phyloP scores from a whole-genome alignment of 2,797 vertebrate species.

The Darevskia nairensis region DNA sequence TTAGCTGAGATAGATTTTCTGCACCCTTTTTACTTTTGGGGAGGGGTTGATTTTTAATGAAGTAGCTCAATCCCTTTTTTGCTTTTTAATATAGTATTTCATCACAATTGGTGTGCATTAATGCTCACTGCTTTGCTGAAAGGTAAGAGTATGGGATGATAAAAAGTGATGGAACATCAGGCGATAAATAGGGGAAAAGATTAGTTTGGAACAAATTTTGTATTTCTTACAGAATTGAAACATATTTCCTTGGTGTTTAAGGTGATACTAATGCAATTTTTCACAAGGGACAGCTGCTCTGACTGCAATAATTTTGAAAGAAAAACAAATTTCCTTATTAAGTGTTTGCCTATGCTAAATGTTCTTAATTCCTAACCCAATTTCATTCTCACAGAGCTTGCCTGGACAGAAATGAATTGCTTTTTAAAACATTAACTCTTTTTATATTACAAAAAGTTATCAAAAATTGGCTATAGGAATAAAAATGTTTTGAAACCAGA shows the following conservation, averaged over 20 bases:
- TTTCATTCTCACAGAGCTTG: constrained; percentile 8
- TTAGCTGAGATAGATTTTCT: constrained; percentile 5
- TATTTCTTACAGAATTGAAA: constrained; percentile 38
- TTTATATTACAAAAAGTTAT: constrained; percentile 26
- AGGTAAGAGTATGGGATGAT: constrained; percentile 30
- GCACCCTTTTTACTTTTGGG: not conserved
- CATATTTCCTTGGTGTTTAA: not conserved
- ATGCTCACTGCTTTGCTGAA: constrained; percentile 27
- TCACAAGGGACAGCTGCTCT: constrained; percentile 37
- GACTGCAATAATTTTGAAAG: constrained; percentile 40
- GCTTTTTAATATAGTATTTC: constrained; percentile 38
- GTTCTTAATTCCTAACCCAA: constrained; percentile 1
- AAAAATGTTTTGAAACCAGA: constrained; percentile 21
- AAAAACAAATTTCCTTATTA: constrained; percentile 1
- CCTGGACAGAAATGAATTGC: constrained; percentile 16
- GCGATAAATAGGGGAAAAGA: constrained; percentile 39
- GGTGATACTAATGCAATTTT: constrained; percentile 21
- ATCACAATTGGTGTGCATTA: constrained; percentile 23
- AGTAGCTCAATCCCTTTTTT: constrained; percentile 21
- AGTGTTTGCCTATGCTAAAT: not conserved
- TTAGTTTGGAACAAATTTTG: not conserved
- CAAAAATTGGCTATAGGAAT: constrained; percentile 20
- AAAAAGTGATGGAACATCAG: constrained; percentile 35
- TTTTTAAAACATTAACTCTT: constrained; percentile 1
- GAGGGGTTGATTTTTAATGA: not conserved